A percentile compares a stretch with the other conserved stretches of the same genome.
These are phyloP conservation scores for Chiloscyllium plagiosum DNA, from an alignment of 2,113 vertebrate genomes.

Conservation along the genomic window DNA sequence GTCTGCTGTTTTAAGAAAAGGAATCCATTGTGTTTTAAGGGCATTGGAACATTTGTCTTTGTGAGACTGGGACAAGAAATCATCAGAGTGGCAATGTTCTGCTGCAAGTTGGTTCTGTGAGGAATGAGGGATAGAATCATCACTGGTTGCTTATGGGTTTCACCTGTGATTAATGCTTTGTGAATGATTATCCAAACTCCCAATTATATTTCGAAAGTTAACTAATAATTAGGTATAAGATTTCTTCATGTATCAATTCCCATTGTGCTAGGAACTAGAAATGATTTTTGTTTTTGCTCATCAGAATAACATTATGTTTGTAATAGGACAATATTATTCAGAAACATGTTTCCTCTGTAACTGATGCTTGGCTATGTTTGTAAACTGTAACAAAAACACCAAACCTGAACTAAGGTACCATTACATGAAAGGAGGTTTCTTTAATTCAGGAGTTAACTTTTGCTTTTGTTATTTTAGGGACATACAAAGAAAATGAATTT, in stretches of 20 bases:
- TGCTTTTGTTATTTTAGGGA: slow-evolving; percentile 58
- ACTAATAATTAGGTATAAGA: background rate
- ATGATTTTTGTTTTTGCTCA: background rate
- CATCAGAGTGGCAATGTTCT: too few relatives aligned
- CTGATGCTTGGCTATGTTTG: slow-evolving; percentile 35
- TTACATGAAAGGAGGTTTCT: background rate
- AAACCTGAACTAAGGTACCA: background rate
- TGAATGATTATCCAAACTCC: background rate
- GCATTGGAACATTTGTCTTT: too few relatives aligned
- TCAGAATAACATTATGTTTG: background rate
- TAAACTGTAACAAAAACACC: background rate
- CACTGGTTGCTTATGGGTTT: background rate
- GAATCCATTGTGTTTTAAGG: too few relatives aligned
- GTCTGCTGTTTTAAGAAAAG: too few relatives aligned
- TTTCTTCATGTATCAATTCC: background rate
- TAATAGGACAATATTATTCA: background rate
- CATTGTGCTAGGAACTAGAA: background rate
- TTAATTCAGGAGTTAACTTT: background rate
- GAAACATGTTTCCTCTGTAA: slow-evolving; percentile 39
- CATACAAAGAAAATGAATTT: slow-evolving; percentile 98
- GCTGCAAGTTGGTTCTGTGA: too few relatives aligned
- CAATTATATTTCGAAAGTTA: background rate
- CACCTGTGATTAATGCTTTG: background rate
- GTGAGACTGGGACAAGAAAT: too few relatives aligned
- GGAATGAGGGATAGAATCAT: too few relatives aligned